Evolutionary conservation across 2,888 invertebrate species (phyloP).

Genomic region (Keiferia lycopersicella): DNA sequence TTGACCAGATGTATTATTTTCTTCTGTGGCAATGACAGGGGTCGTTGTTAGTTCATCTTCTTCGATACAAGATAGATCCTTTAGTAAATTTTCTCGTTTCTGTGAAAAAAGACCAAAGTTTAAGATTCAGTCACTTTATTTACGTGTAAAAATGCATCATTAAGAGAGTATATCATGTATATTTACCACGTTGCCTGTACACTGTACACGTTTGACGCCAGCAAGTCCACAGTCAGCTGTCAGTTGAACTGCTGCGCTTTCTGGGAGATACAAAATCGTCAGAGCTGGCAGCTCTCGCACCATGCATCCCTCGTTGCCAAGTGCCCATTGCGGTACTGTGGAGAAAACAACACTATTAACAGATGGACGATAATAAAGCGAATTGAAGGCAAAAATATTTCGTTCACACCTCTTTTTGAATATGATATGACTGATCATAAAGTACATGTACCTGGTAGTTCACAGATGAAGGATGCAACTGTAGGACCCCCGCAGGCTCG

Average conservation of each 20-base stretch:
- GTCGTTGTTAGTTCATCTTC: slow-evolving; percentile 60
- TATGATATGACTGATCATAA: not conserved
- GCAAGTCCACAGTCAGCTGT: slow-evolving; percentile 89
- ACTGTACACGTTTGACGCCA: slow-evolving; percentile 86
- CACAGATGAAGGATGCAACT: slow-evolving; percentile 89
- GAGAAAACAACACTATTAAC: slow-evolving; percentile 36
- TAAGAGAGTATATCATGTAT: not conserved
- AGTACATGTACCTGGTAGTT: slow-evolving; percentile 84
- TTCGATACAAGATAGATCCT: slow-evolving; percentile 81
- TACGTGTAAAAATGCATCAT: not conserved
- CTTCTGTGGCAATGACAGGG: slow-evolving; percentile 38
- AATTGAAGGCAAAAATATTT: too few relatives aligned
- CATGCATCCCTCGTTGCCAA: slow-evolving; percentile 84
- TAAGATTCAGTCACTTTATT: not conserved
- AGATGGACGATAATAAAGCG: not conserved
- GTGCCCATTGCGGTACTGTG: slow-evolving; percentile 89
- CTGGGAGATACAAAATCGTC: slow-evolving; percentile 88
- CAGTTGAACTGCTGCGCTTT: slow-evolving; percentile 88
- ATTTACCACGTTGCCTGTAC: slow-evolving; percentile 87
- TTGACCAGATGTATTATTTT: slow-evolving; percentile 43
- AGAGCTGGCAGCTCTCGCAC: slow-evolving; percentile 86
- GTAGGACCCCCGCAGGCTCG: slow-evolving; percentile 88
- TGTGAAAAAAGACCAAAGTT: slow-evolving; percentile 48
- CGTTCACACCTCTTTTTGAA: not conserved
- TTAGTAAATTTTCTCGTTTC: slow-evolving; percentile 83